Base-by-base conservation (phyloP, 2,113 vertebrate species). In the Butastur rufipennis region DNA sequence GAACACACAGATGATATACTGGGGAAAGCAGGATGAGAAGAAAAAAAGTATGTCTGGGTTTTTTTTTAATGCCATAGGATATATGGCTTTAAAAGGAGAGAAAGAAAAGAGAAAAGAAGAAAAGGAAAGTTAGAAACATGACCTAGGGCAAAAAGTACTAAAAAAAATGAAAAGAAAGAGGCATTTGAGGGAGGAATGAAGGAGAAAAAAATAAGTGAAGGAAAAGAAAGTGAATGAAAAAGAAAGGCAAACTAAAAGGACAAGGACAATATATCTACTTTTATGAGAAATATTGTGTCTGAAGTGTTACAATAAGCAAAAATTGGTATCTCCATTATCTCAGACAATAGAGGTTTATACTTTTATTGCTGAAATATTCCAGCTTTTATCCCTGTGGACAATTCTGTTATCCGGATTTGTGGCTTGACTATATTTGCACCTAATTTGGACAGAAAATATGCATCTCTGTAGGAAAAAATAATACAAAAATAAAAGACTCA, bases 31-130 rank as follows among this genome's bases (percentile, higher is more conserved):
- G 20, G 7, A 50, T 3, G 5, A 38, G 9, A 50, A 16, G 22
- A 10, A 29, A 40, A 50, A 43, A 19, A 1, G 10, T 45, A 34
- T 0, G 0, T 47, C 36, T 25, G 13, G 8, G 4, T 6, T 0
- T 5, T 50, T 71, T 80, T 67, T 53, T 10, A 58, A 45, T 50
- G 6, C 2, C 23, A 31, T 45, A 16, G 7, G 5, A n/a, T 61
- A 61, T 6, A 32, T 16, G 13, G 10, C 8, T 56, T 62, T 34
- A 81, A 48, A 74, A 82, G 7, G n/a, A 61, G 10, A 71, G 4
- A 58, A 75, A 65, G 7, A 10, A 4, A 84, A 47, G 9, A n/a
- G 7, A 7, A 48, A 52, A 79, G 6, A 21, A 80, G 7, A 25
- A 40, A 40, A 73, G 7, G 11, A 65, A 65, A 77, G 3, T 21